phyloP scores from a whole-genome alignment of 37 sponge, comb jelly and placozoan genomes.

The Beroe forskalii region DNA sequence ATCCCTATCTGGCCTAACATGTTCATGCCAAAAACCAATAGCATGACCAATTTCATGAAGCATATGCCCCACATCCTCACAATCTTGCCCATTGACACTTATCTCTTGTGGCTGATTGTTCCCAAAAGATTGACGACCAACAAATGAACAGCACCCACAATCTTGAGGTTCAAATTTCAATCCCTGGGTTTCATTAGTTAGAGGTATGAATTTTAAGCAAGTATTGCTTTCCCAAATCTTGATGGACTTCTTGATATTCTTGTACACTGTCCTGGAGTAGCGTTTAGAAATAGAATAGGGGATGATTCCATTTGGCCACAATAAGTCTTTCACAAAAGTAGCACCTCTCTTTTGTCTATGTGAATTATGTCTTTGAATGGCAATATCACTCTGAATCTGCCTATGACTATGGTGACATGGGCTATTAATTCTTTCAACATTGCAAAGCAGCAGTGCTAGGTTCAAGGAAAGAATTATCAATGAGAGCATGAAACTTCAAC shows the following conservation, averaged over 20 bases:
- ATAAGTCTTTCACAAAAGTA: not conserved
- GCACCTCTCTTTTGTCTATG: slow-evolving; percentile 25
- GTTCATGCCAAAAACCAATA: slow-evolving; percentile 46
- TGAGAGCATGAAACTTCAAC: too few species aligned
- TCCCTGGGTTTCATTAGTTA: not conserved
- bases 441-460: too few species aligned
- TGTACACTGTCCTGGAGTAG: not conserved
- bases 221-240: slow-evolving; percentile 12
- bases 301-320: slow-evolving; percentile 28
- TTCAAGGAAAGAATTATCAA: too few species aligned
- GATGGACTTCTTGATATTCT: not conserved
- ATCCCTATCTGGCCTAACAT: slow-evolving; percentile 28
- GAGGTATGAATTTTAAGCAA: not conserved
- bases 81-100: not conserved
- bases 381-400: not conserved
- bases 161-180: slow-evolving; percentile 46
- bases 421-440: too few species aligned
- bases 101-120: slow-evolving; percentile 23
- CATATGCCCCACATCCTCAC: slow-evolving; percentile 27
- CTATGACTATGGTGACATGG: slow-evolving; percentile 8
- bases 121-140: slow-evolving; percentile 9
- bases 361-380: not conserved
- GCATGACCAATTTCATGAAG: slow-evolving; percentile 52
- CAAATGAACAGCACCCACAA: slow-evolving; percentile 47
- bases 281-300: not conserved